These are phyloP conservation scores for Notolabrus celidotus DNA, from an alignment of 2,797 vertebrate genomes.

Conservation along the genomic window DNA sequence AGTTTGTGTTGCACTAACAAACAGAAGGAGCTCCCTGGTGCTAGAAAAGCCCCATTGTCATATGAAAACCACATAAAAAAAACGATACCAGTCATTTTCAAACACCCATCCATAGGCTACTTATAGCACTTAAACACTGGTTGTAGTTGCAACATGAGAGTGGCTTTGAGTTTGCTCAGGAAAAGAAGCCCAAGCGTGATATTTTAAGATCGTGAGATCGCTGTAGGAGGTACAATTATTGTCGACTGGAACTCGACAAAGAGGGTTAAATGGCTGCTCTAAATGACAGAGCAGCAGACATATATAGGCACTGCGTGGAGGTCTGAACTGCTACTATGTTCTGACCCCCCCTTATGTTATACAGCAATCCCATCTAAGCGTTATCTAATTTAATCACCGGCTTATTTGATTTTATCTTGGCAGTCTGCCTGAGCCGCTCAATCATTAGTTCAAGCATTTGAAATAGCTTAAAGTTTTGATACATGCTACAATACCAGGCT, in stretches of 20 bases:
- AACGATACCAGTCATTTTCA: slow-evolving; percentile 60
- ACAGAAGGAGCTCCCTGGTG: slow-evolving; percentile 22
- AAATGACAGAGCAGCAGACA: slow-evolving; percentile 77
- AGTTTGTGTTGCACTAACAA: slow-evolving; percentile 5
- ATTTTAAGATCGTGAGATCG: slow-evolving; percentile 70
- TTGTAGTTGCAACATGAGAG: slow-evolving; percentile 54
- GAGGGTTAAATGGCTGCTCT: slow-evolving; percentile 50
- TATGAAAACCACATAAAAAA: slow-evolving; percentile 53
- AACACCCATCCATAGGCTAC: slow-evolving; percentile 55
- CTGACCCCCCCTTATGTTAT: slow-evolving; percentile 6
- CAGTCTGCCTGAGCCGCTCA: neutral
- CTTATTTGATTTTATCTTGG: slow-evolving; percentile 10
- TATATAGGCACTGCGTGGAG: slow-evolving; percentile 52
- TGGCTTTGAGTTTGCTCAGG: slow-evolving; percentile 41
- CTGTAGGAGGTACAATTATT: slow-evolving; percentile 75
- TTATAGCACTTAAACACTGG: slow-evolving; percentile 69
- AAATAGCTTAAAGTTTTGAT: neutral
- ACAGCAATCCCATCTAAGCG: slow-evolving; percentile 6
- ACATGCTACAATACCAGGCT: neutral
- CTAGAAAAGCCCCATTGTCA: slow-evolving; percentile 54
- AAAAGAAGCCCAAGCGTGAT: slow-evolving; percentile 57
- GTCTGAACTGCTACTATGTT: slow-evolving; percentile 30
- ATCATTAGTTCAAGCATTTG: neutral
- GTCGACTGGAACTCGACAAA: slow-evolving; percentile 66
- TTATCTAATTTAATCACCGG: slow-evolving; percentile 9